Evolutionary conservation across 1,140 invertebrate genomes (phyloP).

Genomic region (Lasaia peninsularis): DNA sequence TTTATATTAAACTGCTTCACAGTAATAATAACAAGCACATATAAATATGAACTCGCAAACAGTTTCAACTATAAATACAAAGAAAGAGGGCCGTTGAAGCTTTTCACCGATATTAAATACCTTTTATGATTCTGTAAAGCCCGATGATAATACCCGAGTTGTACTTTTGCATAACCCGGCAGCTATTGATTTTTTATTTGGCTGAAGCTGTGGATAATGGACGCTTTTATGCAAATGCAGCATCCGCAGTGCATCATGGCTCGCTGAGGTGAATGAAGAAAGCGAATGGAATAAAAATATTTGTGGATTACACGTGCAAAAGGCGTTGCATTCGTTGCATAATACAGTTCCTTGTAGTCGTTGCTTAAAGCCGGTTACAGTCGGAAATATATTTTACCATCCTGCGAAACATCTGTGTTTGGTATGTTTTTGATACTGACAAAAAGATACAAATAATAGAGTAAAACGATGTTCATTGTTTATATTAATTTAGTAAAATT

Average conservation of each 20-base stretch:
- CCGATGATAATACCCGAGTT: conserved; percentile 13
- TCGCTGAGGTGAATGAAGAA: conserved; percentile 33
- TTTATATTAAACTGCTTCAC: too few relatives aligned
- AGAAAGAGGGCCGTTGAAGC: not conserved
- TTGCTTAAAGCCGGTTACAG: not conserved
- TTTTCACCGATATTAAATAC: not conserved
- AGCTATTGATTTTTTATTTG: conserved; percentile 67
- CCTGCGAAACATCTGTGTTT: too few relatives aligned
- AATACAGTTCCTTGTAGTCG: not conserved
- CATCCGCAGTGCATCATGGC: conserved; percentile 62
- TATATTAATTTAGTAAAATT: too few relatives aligned
- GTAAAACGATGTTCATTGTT: too few relatives aligned
- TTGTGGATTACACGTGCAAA: conserved; percentile 1
- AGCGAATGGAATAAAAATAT: conserved; percentile 43
- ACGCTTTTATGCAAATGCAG: conserved; percentile 67
- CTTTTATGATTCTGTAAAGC: not conserved
- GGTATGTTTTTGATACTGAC: too few relatives aligned
- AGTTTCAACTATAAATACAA: too few relatives aligned
- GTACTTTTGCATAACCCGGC: conserved; percentile 24
- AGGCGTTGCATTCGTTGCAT: not conserved
- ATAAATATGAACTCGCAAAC: too few relatives aligned
- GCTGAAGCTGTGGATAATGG: conserved; percentile 60
- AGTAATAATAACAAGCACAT: too few relatives aligned
- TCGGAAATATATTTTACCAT: too few relatives aligned
- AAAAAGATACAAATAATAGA: too few relatives aligned